Base-by-base conservation (phyloP, 2,888 invertebrate genomes). In the Oscheius sp. region DNA sequence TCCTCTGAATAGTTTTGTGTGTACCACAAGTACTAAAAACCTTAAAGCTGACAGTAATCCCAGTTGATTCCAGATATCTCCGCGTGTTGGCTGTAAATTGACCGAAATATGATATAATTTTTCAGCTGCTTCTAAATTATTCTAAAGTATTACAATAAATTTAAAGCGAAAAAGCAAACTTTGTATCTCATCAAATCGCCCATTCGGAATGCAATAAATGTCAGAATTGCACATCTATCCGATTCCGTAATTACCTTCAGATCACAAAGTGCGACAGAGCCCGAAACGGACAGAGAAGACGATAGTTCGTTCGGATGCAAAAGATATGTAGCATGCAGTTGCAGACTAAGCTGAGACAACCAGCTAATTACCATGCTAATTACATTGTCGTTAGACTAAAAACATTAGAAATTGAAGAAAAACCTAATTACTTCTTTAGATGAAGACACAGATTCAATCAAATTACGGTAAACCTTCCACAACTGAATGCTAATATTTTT, bases 141-240 rank as follows among this genome's bases (percentile, higher is more conserved):
- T 49, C 72, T 75, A 45, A 14, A 71, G 26, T n/a, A n/a, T n/a
- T n/a, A 20, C 12, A 3, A 14, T 22, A 44, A 8, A 33, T 14
- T 14, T 2, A 3, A 14, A 5, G 24, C n/a, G 22, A 36, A 49
- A 22, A 45, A 17, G 17, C 59, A 26, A 1, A 73, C 76, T 68
- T 75, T 79, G 47, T 79, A 79, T 69, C 79, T 67, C 57, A 72
- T 59, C 28, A 79, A 54, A 68, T 79, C 79, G 4, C 79, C 79
- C 68, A 79, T 62, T 49, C 79, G 62, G 9, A 77, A 45, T 24
- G 72, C 44, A 41, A 75, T 51, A 56, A 68, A 71, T 12, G 22
- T 32, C 1, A 54, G 24, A 36, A 64, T 9, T 33, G 26, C 22
- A 12, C 6, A 22, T 4, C 30, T 17, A 4, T 17, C 2, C 14